Base-by-base conservation (phyloP, 2,888 invertebrate species). In the Notodonta ziczac region DNA sequence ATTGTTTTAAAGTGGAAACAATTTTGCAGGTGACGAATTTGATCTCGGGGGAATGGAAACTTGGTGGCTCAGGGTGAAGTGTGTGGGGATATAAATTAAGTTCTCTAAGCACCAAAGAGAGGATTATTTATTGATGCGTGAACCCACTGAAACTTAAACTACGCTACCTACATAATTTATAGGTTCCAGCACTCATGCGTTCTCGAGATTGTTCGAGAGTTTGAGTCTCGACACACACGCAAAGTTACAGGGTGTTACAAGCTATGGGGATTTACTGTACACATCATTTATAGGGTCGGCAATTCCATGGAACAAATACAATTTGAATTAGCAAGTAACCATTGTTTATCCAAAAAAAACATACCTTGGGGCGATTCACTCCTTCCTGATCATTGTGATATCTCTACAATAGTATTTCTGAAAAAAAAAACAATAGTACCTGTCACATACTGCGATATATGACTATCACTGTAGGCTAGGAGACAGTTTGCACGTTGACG, bases 131-230 rank as follows among this genome's bases (percentile, higher is more conserved):
- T 81, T 73, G 78, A 82, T 80, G 80, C 81, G 67, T 76, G 75
- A 78, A 73, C 74, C 73, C 70, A 74, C 75, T 81, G 76, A 76
- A 85, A 85, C 80, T 85, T 81, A 77, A 81, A 82, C 82, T 80
- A 82, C 80, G 73, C 77, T 63, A 70, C 71, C 76, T 80, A 79
- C 79, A 82, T 86, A 87, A 87, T 86, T 86, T 86, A 87, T 85
- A 79, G 83, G 83, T 74, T 80, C 73, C 74, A 69, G 77, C 77
- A 78, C 74, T 80, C 70, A 73, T 74, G 74, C 77, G 79, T 80
- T 80, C 77, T 73, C 78, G 69, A 82, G 77, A 84, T 83, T 85
- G 86, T 86, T 86, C 70, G 72, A 77, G 81, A 84, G 80, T 81
- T 81, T 76, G 74, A 73, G 66, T 72, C 67, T 66, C 66, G 65